Evolutionary conservation across 2,888 invertebrate species (phyloP).

Genomic region (Drosophila maculinotata): DNA sequence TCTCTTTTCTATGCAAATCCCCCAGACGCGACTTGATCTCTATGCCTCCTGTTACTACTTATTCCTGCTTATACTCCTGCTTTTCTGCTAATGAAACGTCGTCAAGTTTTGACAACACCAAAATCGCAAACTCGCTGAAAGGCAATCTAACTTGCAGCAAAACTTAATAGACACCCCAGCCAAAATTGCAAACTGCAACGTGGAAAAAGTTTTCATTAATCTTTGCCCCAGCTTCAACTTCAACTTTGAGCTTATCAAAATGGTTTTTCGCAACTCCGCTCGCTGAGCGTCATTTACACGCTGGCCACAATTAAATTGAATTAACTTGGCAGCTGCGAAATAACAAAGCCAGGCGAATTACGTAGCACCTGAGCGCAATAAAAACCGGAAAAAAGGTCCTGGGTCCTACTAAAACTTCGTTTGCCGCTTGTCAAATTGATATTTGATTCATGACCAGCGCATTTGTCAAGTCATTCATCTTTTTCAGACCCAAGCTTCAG

Average conservation of each 20-base stretch:
- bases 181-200: slow-evolving; percentile 61
- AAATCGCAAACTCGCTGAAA: slow-evolving; percentile 54
- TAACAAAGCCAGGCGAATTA: slow-evolving; percentile 36
- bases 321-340: slow-evolving; percentile 52
- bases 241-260: slow-evolving; percentile 63
- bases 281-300: slow-evolving; percentile 66
- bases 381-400: slow-evolving; percentile 6
- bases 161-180: slow-evolving; percentile 63
- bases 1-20: slow-evolving; percentile 56
- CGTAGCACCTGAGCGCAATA: slow-evolving; percentile 59
- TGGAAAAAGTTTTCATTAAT: slow-evolving; percentile 73
- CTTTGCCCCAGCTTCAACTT: slow-evolving; percentile 55
- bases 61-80: neutral
- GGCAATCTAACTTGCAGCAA: slow-evolving; percentile 73
- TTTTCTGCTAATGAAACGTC: slow-evolving; percentile 71
- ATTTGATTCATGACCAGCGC: slow-evolving; percentile 83
- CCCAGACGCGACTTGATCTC: slow-evolving; percentile 53
- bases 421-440: slow-evolving; percentile 82
- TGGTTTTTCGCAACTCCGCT: slow-evolving; percentile 19
- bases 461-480: slow-evolving; percentile 83
- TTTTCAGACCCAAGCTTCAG: slow-evolving; percentile 50
- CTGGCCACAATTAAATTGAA: slow-evolving; percentile 80
- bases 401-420: slow-evolving; percentile 38
- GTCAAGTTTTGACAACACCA: slow-evolving; percentile 68
- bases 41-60: neutral